Conservation (phyloP, 2,797 vertebrate genomes). For the Gadopsis marmoratus region DNA sequence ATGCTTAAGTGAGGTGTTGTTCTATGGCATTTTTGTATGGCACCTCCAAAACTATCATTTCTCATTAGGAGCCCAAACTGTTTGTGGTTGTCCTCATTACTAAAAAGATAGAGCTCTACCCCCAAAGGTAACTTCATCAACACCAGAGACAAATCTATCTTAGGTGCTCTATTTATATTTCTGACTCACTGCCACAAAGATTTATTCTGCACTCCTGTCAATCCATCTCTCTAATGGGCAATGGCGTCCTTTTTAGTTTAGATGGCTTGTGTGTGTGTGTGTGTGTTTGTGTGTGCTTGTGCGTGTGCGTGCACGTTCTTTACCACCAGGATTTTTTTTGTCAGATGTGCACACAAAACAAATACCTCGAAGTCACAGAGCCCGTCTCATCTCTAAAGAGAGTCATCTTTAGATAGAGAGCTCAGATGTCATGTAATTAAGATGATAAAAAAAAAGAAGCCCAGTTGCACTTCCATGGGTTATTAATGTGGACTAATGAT, state of each 20-base stretch:
- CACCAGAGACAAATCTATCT: constrained; percentile 85
- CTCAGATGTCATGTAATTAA: constrained; percentile 87
- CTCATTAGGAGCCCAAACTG: constrained; percentile 83
- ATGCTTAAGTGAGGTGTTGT: constrained; percentile 57
- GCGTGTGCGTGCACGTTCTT: constrained; percentile 40
- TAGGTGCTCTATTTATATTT: constrained; percentile 87
- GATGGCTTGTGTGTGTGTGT: constrained; percentile 50
- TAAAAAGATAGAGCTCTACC: constrained; percentile 84
- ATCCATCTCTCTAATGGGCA: constrained; percentile 88
- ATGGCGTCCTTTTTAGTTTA: constrained; percentile 82
- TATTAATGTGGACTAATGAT: constrained; percentile 89
- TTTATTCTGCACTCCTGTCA: constrained; percentile 86
- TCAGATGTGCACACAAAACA: constrained; percentile 61
- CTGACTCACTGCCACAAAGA: constrained; percentile 86
- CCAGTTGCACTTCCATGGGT: constrained; percentile 86
- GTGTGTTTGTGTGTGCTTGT: constrained; percentile 29
- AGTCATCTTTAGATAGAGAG: constrained; percentile 78
- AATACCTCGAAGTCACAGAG: constrained; percentile 73
- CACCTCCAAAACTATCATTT: constrained; percentile 79
- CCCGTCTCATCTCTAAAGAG: constrained; percentile 75
- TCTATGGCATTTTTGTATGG: constrained; percentile 68
- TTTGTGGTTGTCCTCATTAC: constrained; percentile 86
- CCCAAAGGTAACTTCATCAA: constrained; percentile 86
- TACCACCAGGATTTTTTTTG: constrained; percentile 48
- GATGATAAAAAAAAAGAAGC: constrained; percentile 84